Conservation (phyloP, 2,797 vertebrate species). For the Hoplostethus atlanticus region DNA sequence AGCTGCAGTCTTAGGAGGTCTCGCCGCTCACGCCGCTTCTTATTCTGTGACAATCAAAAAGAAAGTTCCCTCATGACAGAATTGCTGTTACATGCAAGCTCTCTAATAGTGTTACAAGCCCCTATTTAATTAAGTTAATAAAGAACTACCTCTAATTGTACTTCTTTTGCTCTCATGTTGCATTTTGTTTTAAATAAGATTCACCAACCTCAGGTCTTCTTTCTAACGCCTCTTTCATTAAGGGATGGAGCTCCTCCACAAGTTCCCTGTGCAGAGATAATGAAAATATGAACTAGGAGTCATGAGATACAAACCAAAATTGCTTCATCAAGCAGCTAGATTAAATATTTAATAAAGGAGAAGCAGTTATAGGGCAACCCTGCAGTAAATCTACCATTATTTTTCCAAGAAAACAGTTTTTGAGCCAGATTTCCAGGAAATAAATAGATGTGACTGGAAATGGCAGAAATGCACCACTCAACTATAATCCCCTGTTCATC, state of each 20-base stretch:
- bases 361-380: too few relatives aligned
- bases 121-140: not conserved
- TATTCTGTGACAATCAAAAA: slow-evolving; percentile 86
- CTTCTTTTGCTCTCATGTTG: not conserved
- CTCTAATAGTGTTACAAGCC: not conserved
- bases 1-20: slow-evolving; percentile 94
- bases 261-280: slow-evolving; percentile 86
- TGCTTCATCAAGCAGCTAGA: not conserved
- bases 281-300: slow-evolving; percentile 8
- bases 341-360: not conserved
- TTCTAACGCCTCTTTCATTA: slow-evolving; percentile 98
- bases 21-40: slow-evolving; percentile 94
- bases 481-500: slow-evolving; percentile 58
- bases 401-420: slow-evolving; percentile 20
- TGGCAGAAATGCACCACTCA: slow-evolving; percentile 36
- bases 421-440: slow-evolving; percentile 37
- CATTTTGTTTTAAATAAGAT: not conserved
- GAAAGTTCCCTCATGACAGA: not conserved
- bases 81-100: not conserved
- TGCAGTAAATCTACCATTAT: not conserved
- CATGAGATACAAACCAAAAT: not conserved
- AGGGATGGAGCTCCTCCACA: slow-evolving; percentile 95
- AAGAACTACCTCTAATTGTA: not conserved
- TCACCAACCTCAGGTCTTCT: slow-evolving; percentile 95
- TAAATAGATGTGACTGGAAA: slow-evolving; percentile 34